Evolutionary conservation across 2,888 invertebrate species (phyloP).

Genomic region (Muschampia plurimacula): DNA sequence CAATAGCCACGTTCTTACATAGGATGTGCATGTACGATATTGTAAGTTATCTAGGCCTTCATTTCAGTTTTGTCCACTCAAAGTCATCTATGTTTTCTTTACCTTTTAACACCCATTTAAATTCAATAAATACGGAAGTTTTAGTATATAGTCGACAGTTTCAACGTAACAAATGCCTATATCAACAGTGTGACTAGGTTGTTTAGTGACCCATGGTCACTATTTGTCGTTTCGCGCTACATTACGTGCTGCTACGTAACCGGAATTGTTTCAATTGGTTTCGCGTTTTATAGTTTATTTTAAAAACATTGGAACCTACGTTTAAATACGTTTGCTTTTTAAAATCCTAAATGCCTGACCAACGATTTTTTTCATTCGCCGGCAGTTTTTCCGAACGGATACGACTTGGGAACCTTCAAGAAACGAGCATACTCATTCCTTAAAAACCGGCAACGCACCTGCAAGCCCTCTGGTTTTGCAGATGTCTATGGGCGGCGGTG

Average conservation of each 20-base stretch:
- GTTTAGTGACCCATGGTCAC: constrained; percentile 15
- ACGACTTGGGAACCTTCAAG: too few species aligned
- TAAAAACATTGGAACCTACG: neutral
- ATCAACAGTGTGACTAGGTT: constrained; percentile 1
- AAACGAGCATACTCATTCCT: too few species aligned
- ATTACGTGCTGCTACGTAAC: constrained; percentile 18
- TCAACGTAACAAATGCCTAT: constrained; percentile 15
- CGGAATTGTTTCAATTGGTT: constrained; percentile 13
- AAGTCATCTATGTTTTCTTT: neutral
- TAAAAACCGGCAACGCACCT: too few species aligned
- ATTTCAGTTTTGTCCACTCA: neutral
- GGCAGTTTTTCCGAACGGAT: too few species aligned
- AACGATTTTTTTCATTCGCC: neutral
- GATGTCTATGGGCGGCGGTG: too few species aligned
- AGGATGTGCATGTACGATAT: too few species aligned
- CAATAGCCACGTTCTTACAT: too few species aligned
- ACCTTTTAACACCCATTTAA: neutral
- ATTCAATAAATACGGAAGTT: neutral
- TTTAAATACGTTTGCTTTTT: too few species aligned
- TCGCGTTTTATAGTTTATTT: constrained; percentile 1
- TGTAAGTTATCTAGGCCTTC: neutral
- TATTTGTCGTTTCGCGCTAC: constrained; percentile 11
- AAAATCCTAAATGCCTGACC: neutral
- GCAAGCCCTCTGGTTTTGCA: too few species aligned
- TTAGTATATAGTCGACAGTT: neutral